Percentiles rank a stretch among this genome's conserved stretches.
Evolutionary conservation across 2,113 vertebrate genomes (phyloP).

Genomic region (Calcarius ornatus): DNA sequence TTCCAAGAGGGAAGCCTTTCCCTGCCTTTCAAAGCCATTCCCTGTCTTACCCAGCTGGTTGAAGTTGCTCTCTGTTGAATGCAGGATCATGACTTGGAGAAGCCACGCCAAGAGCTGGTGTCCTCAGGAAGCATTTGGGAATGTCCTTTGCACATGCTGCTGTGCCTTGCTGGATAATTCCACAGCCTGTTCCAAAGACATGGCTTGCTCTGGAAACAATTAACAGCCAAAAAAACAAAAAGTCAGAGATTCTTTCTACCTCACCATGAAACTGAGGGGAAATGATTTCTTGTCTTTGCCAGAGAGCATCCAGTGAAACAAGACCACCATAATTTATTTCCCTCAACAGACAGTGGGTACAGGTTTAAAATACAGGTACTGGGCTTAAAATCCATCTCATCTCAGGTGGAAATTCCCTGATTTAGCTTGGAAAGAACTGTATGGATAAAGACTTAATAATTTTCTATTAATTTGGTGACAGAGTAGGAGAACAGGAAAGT

Average conservation of each 20-base stretch:
- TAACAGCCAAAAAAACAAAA: not conserved
- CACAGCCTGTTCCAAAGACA: not conserved
- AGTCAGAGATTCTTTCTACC: not conserved
- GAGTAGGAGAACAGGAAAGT: not conserved
- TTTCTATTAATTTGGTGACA: not conserved
- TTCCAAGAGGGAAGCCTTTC: not conserved
- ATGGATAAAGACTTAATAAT: not conserved
- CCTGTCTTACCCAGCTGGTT: not conserved
- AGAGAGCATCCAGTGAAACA: not conserved
- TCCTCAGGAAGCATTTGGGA: slow-evolving; percentile 8
- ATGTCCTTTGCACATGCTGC: not conserved
- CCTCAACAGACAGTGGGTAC: not conserved
- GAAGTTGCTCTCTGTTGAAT: not conserved
- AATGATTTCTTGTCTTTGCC: not conserved
- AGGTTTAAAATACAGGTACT: not conserved
- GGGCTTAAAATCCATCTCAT: not conserved
- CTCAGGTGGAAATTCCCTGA: not conserved
- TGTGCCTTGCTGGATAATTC: slow-evolving; percentile 19
- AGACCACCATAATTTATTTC: not conserved
- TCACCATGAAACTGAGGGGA: not conserved
- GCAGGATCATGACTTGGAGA: not conserved
- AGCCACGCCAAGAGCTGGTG: not conserved
- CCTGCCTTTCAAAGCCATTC: not conserved
- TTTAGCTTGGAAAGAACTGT: not conserved
- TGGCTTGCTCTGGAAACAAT: not conserved